Base-by-base conservation (phyloP, 2,888 invertebrate species). In the Odontocolon sp. region DNA sequence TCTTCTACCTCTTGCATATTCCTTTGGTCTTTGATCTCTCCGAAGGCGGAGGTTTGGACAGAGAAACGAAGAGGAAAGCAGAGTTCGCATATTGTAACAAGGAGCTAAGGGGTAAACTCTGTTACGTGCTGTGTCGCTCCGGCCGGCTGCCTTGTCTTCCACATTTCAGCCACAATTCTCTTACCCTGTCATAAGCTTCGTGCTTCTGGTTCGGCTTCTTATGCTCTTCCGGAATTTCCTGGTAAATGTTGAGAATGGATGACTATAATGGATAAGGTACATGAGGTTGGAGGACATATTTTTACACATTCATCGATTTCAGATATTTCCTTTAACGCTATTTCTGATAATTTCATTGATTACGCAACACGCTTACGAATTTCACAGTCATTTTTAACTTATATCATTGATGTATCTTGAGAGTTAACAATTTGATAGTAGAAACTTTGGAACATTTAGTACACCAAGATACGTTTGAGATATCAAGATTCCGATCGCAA, bases 71-170 rank as follows among this genome's bases (percentile, higher is more conserved):
- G 11, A 61, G 61, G 31, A 61, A 8, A 45, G 45, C 28, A 42
- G 45, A 45, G 45, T 31, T 45, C 45, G 61, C 8, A 28, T 18
- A 47, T 45, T 61, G 61, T 61, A 45, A 61, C 45, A 14, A 28
- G 26, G 6, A 59, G 57, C 16, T 11, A 18, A n/a, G 31, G 61
- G 31, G 21, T 61, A 21, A 61, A 61, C 61, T 47, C 45, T 3
- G 45, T 9, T 28, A 28, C 50, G 47, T 23, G 1, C 16, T 14
- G 6, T 26, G 9, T 26, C 11, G 11, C 2, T 26, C 4, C 33
- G 18, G 16, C 14, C 52, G 9, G 31, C 31, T n/a, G 14, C 31
- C 54, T 54, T 16, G 33, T 18, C 16, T 33, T 18, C 16, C 2
- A 31, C 52, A 31, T 54, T 54, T 31, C n/a, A 54, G 16, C 28